Percentiles rank a stretch among this genome's conserved stretches.
These are phyloP conservation scores for Uria lomvia DNA, from an alignment of 2,113 vertebrate genomes.

Conservation along the genomic window DNA sequence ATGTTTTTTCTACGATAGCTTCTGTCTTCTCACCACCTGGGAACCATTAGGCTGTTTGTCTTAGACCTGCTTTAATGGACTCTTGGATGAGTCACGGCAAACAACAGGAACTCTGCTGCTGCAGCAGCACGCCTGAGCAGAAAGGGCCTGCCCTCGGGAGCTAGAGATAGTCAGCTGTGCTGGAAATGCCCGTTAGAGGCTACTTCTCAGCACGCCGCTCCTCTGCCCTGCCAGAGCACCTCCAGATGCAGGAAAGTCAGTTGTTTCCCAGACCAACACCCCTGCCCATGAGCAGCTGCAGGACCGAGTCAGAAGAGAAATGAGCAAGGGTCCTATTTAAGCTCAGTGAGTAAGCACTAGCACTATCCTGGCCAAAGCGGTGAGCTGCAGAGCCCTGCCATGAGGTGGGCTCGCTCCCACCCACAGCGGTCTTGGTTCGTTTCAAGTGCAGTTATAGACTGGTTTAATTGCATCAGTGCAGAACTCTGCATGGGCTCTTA, in stretches of 20 bases:
- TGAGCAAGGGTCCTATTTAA: background rate
- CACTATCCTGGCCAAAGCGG: background rate
- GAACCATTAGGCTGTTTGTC: background rate
- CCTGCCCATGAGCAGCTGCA: background rate
- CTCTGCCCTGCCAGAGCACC: background rate
- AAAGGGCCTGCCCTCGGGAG: background rate
- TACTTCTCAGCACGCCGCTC: background rate
- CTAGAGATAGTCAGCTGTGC: background rate
- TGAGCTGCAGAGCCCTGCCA: background rate
- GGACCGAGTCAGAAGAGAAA: background rate
- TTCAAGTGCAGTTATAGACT: background rate
- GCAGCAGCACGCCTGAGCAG: background rate
- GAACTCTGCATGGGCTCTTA: background rate
- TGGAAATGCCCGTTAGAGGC: background rate
- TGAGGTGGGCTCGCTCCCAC: background rate
- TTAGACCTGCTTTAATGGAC: background rate
- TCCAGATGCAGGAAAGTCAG: background rate
- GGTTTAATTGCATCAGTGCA: background rate
- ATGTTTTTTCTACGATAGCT: background rate
- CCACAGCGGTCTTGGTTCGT: accelerated
- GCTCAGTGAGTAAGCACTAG: background rate
- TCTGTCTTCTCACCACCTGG: background rate
- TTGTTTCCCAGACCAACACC: background rate
- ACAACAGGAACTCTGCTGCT: background rate
- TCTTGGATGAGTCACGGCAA: background rate